phyloP scores from a whole-genome alignment of 1,140 invertebrate genomes.

The Pachypsylla venusta region DNA sequence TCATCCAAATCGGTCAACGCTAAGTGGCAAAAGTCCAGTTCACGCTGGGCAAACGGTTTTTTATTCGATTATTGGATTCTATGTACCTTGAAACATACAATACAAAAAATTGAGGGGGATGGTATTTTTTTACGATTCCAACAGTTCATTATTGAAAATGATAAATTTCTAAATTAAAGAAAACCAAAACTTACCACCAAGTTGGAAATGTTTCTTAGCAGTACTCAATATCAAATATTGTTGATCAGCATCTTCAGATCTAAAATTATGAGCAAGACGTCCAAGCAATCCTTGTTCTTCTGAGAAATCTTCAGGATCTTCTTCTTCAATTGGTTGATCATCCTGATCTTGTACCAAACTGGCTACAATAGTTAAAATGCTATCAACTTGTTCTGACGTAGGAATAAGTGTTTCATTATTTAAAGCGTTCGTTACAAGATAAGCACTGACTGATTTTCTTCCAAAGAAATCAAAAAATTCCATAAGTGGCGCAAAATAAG shows the following conservation, averaged over 20 bases:
- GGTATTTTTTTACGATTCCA: too few relatives aligned
- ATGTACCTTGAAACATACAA: too few relatives aligned
- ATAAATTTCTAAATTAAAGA: too few relatives aligned
- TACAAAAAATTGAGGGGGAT: too few relatives aligned
- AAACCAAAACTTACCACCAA: conserved; percentile 51
- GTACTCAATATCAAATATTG: conserved; percentile 82
- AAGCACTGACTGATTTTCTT: conserved; percentile 69
- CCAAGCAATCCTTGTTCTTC: conserved; percentile 91
- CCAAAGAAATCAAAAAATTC: conserved; percentile 82
- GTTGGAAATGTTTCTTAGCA: conserved; percentile 78
- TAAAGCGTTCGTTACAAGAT: conserved; percentile 73
- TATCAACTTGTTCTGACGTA: conserved; percentile 71
- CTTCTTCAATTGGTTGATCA: conserved; percentile 47
- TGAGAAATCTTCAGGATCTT: conserved; percentile 87
- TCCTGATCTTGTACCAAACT: conserved; percentile 75
- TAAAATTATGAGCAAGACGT: conserved; percentile 78
- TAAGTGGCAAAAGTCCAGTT: too few relatives aligned
- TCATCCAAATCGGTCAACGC: too few relatives aligned
- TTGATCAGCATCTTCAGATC: conserved; percentile 71
- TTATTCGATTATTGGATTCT: too few relatives aligned
- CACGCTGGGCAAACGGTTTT: too few relatives aligned
- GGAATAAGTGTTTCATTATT: conserved; percentile 78
- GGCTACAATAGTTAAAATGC: conserved; percentile 62
- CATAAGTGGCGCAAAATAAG: conserved; percentile 71
- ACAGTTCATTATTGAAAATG: too few relatives aligned